Evolutionary conservation across 2,797 vertebrate species (phyloP), one percentile per base, ranked within the genome.

Genomic region (Muraenolepis orangiensis): DNA sequence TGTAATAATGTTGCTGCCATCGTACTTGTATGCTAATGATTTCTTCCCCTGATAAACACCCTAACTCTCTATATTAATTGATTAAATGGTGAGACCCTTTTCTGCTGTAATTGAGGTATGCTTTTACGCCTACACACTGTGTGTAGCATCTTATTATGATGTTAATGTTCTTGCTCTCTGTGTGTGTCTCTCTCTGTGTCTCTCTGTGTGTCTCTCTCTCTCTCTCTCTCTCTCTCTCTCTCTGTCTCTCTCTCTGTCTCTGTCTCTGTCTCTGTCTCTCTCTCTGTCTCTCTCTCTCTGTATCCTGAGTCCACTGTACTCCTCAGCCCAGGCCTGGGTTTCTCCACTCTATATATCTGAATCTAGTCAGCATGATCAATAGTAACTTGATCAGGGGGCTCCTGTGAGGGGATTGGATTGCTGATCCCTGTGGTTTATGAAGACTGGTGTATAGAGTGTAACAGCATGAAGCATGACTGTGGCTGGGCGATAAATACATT

Each of bases 391-490:
- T 61, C 51, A 61, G 51, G 66, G 3, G 23, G 64, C 64, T 67
- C 26, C 29, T 72, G 38, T 74, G 36, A 31, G 66, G 72, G 64
- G 66, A 26, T 34, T 64, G 23, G 66, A 30, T 28, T 57, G 46
- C 28, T 71, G 70, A 46, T 34, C n/a, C 10, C 30, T 64, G 36
- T 38, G 36, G 6, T 38, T 38, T 38, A 38, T 38, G 36, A 38
- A 38, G 28, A 80, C 46, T 75, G 74, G 69, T 66, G n/a, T 31
- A 18, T 74, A 61, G 66, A 70, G 30, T 70, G 69, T 84, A 75
- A 75, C 71, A 73, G 81, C 81, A 88, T 86, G 84, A 34, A 79
- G 85, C 86, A 82, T 88, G 82, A 70, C 82, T 75, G 42, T 20
- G 51, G 51, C 51, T 61, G 51, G 51, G 51, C 51, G 51, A 61